These are phyloP conservation scores for Eremophila alpestris DNA, from an alignment of 2,797 vertebrate genomes.

Conservation along the genomic window DNA sequence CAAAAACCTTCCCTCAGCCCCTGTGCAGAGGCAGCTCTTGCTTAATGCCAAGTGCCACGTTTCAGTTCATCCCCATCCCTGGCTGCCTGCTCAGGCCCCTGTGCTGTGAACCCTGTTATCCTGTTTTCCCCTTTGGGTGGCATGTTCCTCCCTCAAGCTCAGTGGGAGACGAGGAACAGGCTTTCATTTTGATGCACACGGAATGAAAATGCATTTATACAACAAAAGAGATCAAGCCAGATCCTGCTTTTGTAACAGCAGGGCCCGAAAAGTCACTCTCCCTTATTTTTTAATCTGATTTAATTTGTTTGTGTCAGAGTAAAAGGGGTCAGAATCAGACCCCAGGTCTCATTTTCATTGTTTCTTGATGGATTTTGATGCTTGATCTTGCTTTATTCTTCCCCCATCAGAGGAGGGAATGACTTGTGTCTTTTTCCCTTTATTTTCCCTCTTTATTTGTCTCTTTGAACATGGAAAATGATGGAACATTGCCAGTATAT, in stretches of 20 bases:
- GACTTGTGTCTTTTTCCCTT: neutral
- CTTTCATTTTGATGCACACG: neutral
- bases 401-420: neutral
- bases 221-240: neutral
- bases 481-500: neutral
- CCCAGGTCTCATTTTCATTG: neutral
- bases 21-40: neutral
- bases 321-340: neutral
- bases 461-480: neutral
- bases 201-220: neutral
- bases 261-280: neutral
- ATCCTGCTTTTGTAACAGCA: neutral
- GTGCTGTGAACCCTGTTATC: conserved; percentile 15
- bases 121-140: conserved; percentile 37
- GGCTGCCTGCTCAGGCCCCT: neutral
- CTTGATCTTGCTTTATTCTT: neutral
- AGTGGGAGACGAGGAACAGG: neutral
- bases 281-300: neutral
- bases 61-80: neutral
- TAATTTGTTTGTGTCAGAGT: neutral
- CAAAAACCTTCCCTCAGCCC: neutral
- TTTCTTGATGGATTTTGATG: neutral
- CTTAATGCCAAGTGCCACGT: neutral
- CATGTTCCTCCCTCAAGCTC: conserved; percentile 3
- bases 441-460: neutral